Conservation (phyloP, 2,113 vertebrate genomes). For the Halichoerus grypus region DNA sequence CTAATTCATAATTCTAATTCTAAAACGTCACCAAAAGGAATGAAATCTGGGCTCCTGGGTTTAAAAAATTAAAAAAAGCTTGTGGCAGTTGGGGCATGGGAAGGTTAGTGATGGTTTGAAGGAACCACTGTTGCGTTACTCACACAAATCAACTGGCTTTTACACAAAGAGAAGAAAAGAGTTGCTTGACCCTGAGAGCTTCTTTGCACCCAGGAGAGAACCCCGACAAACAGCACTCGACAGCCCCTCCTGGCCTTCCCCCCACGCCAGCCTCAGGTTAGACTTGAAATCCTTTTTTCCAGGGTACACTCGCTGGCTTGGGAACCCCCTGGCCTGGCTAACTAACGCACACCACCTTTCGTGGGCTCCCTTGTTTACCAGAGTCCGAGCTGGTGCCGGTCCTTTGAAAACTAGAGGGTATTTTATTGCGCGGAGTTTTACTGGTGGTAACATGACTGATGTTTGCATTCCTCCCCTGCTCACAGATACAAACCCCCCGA, state of each 20-base stretch:
- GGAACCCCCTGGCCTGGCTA: slow-evolving; percentile 53
- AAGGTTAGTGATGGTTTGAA: slow-evolving; percentile 56
- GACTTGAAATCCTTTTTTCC: slow-evolving; percentile 29
- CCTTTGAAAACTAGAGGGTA: neutral
- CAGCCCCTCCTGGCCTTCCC: slow-evolving; percentile 25
- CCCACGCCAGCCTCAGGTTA: slow-evolving; percentile 28
- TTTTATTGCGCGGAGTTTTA: neutral
- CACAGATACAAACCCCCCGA: neutral
- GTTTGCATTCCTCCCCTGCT: neutral
- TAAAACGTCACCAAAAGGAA: slow-evolving; percentile 53
- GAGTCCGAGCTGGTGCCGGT: fast-evolving
- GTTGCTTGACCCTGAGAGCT: slow-evolving; percentile 48
- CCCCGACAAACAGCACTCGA: neutral
- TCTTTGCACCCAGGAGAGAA: slow-evolving; percentile 46
- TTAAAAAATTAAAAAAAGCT: neutral
- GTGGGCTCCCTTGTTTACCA: neutral
- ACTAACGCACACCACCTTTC: slow-evolving; percentile 47
- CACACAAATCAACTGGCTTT: slow-evolving; percentile 51
- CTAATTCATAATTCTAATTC: neutral
- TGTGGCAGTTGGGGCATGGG: slow-evolving; percentile 51
- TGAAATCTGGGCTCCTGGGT: slow-evolving; percentile 29
- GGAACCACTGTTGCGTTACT: slow-evolving; percentile 64
- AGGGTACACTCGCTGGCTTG: slow-evolving; percentile 19
- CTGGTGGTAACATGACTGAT: neutral
- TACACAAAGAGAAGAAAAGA: slow-evolving; percentile 18